Evolutionary conservation across 1,140 invertebrate genomes (phyloP).

Genomic region (Eufriesea mexicana): DNA sequence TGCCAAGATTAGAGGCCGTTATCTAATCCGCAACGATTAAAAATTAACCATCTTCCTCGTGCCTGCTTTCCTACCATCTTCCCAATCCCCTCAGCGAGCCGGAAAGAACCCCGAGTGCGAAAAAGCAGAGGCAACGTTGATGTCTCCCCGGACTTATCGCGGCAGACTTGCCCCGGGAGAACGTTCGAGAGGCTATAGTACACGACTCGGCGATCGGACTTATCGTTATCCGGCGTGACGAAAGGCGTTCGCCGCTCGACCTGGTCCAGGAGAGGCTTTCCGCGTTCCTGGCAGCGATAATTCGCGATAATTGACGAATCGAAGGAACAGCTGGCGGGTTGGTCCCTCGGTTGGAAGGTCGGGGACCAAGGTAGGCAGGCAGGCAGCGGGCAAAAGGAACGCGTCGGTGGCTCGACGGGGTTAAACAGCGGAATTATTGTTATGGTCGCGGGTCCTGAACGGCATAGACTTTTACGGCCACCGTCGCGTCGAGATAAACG

Average conservation of each 20-base stretch:
- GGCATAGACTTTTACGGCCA: slow-evolving; percentile 37
- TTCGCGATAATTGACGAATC: not conserved
- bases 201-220: slow-evolving; percentile 27
- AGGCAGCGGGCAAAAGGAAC: not conserved
- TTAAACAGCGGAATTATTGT: slow-evolving; percentile 58
- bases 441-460: slow-evolving; percentile 40
- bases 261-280: not conserved
- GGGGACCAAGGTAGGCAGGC: not conserved
- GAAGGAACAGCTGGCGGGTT: not conserved
- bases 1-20: not conserved
- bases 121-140: too few relatives aligned
- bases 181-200: not conserved
- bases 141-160: slow-evolving; percentile 24
- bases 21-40: slow-evolving; percentile 3
- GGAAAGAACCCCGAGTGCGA: too few relatives aligned
- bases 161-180: not conserved
- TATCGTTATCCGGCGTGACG: slow-evolving; percentile 13
- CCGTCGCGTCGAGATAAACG: slow-evolving; percentile 45
- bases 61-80: too few relatives aligned
- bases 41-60: too few relatives aligned
- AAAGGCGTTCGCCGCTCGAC: not conserved
- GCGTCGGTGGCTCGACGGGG: slow-evolving; percentile 10
- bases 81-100: not conserved
- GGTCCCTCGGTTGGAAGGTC: not conserved
- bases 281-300: not conserved